Conservation (phyloP, 2,888 invertebrate genomes). For the Drosophila siamana region DNA sequence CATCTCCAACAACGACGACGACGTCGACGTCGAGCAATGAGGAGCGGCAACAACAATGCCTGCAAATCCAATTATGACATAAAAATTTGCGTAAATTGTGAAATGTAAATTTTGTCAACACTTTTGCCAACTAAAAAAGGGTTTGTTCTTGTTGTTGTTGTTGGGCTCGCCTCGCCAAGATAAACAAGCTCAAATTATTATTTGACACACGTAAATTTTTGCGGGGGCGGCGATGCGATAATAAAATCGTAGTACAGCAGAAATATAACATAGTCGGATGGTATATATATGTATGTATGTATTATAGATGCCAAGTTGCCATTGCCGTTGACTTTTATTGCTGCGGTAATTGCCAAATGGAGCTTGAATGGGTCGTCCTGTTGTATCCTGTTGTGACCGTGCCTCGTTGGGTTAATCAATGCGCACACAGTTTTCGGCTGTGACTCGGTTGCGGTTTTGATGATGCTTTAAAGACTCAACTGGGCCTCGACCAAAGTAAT, state of each 20-base stretch:
- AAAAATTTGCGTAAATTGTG: slow-evolving; percentile 78
- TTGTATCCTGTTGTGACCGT: slow-evolving; percentile 14
- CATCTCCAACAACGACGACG: slow-evolving; percentile 46
- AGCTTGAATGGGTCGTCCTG: slow-evolving; percentile 63
- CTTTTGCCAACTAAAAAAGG: slow-evolving; percentile 50
- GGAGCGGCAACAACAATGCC: slow-evolving; percentile 52
- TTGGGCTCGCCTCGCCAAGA: slow-evolving; percentile 33
- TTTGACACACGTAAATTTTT: slow-evolving; percentile 77
- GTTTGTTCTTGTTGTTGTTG: too few species aligned
- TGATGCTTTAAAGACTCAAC: slow-evolving; percentile 51
- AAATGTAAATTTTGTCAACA: slow-evolving; percentile 75
- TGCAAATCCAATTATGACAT: slow-evolving; percentile 77
- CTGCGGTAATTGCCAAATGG: slow-evolving; percentile 80
- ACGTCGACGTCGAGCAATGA: slow-evolving; percentile 2
- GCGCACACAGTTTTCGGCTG: slow-evolving; percentile 35
- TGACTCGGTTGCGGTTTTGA: slow-evolving; percentile 36
- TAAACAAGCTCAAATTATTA: slow-evolving; percentile 72
- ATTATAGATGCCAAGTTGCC: slow-evolving; percentile 33
- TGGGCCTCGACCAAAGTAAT: slow-evolving; percentile 58
- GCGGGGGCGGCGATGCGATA: slow-evolving; percentile 46
- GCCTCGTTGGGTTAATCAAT: slow-evolving; percentile 51
- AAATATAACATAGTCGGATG: not conserved
- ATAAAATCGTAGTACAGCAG: slow-evolving; percentile 44
- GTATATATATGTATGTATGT: slow-evolving; percentile 9
- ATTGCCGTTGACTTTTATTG: slow-evolving; percentile 75